A percentile compares a stretch with the other conserved stretches of the same genome.
phyloP scores from a whole-genome alignment of 2,113 vertebrate species.

The Mesitornis unicolor region DNA sequence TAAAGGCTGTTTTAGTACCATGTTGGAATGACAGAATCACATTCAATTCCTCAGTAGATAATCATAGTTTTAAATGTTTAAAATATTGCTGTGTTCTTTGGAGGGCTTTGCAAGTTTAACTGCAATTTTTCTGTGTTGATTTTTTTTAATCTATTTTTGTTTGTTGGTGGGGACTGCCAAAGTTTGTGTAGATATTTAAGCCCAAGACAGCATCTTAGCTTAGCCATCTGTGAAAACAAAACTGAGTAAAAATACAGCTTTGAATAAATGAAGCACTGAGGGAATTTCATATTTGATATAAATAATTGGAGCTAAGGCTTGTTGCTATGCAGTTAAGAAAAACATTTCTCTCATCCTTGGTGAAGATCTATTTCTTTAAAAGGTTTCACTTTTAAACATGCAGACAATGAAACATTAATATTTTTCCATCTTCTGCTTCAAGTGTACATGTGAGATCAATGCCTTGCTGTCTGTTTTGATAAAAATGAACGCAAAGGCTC shows the following conservation, averaged over 20 bases:
- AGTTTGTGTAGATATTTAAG: conserved; percentile 54
- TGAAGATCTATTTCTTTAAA: conserved; percentile 40
- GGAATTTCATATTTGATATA: conserved; percentile 30
- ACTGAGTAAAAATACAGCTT: conserved; percentile 34
- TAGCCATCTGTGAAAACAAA: conserved; percentile 68
- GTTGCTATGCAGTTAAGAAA: conserved; percentile 53
- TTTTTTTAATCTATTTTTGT: conserved; percentile 39
- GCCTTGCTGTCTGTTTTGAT: background rate
- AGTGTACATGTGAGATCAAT: background rate
- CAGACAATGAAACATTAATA: conserved; percentile 16
- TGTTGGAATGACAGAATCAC: background rate
- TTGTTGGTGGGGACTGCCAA: conserved; percentile 49
- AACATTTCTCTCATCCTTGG: background rate
- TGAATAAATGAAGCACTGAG: conserved; percentile 57
- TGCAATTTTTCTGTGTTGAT: background rate
- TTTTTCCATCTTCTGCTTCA: background rate
- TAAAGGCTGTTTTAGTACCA: background rate
- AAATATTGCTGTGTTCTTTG: conserved; percentile 3
- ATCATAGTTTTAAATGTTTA: conserved; percentile 2
- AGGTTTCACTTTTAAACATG: background rate
- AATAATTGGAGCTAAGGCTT: conserved; percentile 56
- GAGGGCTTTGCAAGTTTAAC: background rate
- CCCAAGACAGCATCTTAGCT: conserved; percentile 48
- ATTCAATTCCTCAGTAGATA: conserved; percentile 1
- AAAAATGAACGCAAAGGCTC: background rate